These are phyloP conservation scores for Notamacropus eugenii DNA, from an alignment of 2,797 vertebrate species.

Conservation along the genomic window DNA sequence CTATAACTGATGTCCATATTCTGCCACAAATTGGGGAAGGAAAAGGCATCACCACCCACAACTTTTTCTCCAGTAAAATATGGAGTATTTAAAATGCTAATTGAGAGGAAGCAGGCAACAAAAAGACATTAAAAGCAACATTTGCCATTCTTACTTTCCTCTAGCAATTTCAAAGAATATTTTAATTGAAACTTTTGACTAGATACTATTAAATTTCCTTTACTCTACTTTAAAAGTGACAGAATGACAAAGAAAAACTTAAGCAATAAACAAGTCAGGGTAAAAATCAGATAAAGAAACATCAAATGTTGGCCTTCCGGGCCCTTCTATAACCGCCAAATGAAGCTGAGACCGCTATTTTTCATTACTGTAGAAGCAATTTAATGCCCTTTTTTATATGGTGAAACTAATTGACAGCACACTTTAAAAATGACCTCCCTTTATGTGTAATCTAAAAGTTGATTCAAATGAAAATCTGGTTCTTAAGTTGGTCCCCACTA, in stretches of 20 bases:
- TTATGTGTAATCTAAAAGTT: conserved; percentile 42
- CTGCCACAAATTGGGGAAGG: neutral
- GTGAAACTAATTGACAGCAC: conserved; percentile 13
- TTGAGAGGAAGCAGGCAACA: conserved; percentile 36
- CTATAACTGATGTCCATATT: neutral
- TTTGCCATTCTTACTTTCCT: conserved; percentile 39
- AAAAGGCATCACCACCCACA: neutral
- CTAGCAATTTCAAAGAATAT: conserved; percentile 26
- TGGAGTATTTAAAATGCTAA: conserved; percentile 33
- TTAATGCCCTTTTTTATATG: conserved; percentile 33
- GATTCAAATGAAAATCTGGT: conserved; percentile 51
- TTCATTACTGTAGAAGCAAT: conserved; percentile 39
- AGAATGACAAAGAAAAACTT: conserved; percentile 45
- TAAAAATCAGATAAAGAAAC: conserved; percentile 42
- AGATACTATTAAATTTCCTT: conserved; percentile 5
- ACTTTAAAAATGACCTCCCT: conserved; percentile 27
- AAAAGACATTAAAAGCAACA: conserved; percentile 17
- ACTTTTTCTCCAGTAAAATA: neutral
- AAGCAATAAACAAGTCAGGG: conserved; percentile 13
- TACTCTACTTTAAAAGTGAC: neutral
- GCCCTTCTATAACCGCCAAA: conserved; percentile 10
- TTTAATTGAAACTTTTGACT: conserved; percentile 35
- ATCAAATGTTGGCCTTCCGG: neutral
- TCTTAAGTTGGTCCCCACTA: conserved; percentile 38
- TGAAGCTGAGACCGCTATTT: conserved; percentile 16